Percentiles rank a stretch among this genome's conserved stretches.
Conservation (phyloP, 2,113 vertebrate species). For the Microcebus griseorufus region DNA sequence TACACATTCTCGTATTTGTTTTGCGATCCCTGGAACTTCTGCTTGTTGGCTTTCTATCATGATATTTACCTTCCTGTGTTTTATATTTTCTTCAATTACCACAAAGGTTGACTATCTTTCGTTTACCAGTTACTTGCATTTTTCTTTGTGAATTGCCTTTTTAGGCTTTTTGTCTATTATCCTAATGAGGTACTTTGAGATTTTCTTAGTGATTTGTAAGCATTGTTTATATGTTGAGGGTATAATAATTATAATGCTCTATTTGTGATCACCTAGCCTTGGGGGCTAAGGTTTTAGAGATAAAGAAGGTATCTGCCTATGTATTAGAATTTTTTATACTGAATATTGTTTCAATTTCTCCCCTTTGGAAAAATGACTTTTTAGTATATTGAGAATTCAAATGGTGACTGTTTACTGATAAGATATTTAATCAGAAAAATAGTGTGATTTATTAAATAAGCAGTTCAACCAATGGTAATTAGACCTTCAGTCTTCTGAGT, state of each 20-base stretch:
- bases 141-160: background rate
- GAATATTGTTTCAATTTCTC: background rate
- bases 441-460: constrained; percentile 23
- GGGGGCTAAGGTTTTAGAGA: background rate
- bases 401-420: background rate
- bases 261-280: background rate
- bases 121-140: background rate
- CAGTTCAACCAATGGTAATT: background rate
- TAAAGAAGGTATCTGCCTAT: background rate
- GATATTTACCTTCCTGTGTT: background rate
- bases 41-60: background rate
- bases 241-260: background rate
- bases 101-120: background rate
- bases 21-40: background rate
- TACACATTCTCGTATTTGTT: background rate
- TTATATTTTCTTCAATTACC: background rate
- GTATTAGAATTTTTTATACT: background rate
- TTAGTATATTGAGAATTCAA: background rate
- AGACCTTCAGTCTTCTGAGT: background rate
- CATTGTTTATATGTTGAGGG: background rate
- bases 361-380: background rate
- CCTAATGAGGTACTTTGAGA: background rate
- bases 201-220: constrained; percentile 32
- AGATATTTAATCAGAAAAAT: constrained; percentile 4
- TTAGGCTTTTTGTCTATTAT: background rate